phyloP scores from a whole-genome alignment of 2,113 vertebrate genomes.

The Beaufortia kweichowensis region DNA sequence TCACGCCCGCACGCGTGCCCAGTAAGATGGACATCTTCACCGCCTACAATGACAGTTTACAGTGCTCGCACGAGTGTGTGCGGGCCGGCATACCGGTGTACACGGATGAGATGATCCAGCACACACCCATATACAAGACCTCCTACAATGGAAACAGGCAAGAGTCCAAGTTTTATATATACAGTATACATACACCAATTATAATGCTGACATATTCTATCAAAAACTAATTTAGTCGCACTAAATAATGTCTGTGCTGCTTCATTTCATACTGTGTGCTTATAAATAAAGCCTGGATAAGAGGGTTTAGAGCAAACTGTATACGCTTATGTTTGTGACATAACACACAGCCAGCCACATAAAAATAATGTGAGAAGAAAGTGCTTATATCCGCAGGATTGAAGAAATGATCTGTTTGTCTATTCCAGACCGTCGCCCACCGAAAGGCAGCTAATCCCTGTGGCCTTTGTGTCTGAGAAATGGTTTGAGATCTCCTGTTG shows the following conservation, averaged over 20 bases:
- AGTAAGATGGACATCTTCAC: slow-evolving; percentile 98
- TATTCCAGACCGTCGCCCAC: slow-evolving; percentile 87
- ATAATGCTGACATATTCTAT: not conserved
- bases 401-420: slow-evolving; percentile 56
- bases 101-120: slow-evolving; percentile 88
- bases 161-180: not conserved
- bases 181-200: not conserved
- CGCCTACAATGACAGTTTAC: slow-evolving; percentile 95
- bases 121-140: slow-evolving; percentile 87
- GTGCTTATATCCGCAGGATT: slow-evolving; percentile 30
- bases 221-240: slow-evolving; percentile 5
- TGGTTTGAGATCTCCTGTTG: slow-evolving; percentile 99
- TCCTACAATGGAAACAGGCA: slow-evolving; percentile 97
- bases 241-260: not conserved
- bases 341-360: not conserved
- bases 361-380: not conserved
- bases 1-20: slow-evolving; percentile 89
- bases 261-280: slow-evolving; percentile 11
- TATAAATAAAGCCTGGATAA: slow-evolving; percentile 1
- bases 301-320: slow-evolving; percentile 28
- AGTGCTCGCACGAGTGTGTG: slow-evolving; percentile 96
- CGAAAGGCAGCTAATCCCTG: slow-evolving; percentile 96
- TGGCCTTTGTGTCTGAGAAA: slow-evolving; percentile 99
- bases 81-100: slow-evolving; percentile 87
- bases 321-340: not conserved